A percentile compares a stretch with the other conserved stretches of the same genome.
phyloP scores from a whole-genome alignment of 2,113 vertebrate genomes.

The Lagopus muta region DNA sequence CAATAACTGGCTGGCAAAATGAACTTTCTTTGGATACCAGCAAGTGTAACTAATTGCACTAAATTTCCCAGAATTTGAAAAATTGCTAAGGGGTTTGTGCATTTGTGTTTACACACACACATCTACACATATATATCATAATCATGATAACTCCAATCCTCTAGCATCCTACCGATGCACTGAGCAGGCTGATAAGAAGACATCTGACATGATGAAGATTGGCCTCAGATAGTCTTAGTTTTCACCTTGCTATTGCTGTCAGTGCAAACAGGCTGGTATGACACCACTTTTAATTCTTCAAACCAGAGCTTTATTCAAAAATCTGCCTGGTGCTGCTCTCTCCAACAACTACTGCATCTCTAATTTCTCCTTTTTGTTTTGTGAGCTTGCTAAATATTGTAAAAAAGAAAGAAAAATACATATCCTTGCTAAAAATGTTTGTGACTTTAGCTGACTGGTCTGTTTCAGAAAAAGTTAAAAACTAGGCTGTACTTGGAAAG shows the following conservation, averaged over 20 bases:
- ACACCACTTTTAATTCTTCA: not conserved
- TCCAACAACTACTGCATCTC: not conserved
- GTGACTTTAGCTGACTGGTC: not conserved
- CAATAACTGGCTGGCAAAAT: not conserved
- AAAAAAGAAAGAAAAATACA: not conserved
- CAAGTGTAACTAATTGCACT: not conserved
- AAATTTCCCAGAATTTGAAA: not conserved
- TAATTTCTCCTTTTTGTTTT: not conserved
- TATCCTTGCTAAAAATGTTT: not conserved
- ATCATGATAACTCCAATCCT: not conserved
- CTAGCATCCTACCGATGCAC: not conserved
- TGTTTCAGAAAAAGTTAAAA: not conserved
- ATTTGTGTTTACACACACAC: no score
- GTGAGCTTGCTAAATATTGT: not conserved
- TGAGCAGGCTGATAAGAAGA: not conserved
- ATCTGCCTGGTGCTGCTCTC: not conserved
- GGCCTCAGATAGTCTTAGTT: not conserved
- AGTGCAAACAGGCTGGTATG: not conserved
- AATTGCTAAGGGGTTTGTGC: not conserved
- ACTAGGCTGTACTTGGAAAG: not conserved
- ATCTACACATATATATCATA: not conserved
- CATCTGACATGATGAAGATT: not conserved
- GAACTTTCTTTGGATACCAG: not conserved
- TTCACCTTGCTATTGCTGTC: not conserved
- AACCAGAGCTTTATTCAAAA: not conserved